These are phyloP conservation scores for Conchocele bisecta DNA, from an alignment of 2,888 invertebrate species.

Conservation along the genomic window DNA sequence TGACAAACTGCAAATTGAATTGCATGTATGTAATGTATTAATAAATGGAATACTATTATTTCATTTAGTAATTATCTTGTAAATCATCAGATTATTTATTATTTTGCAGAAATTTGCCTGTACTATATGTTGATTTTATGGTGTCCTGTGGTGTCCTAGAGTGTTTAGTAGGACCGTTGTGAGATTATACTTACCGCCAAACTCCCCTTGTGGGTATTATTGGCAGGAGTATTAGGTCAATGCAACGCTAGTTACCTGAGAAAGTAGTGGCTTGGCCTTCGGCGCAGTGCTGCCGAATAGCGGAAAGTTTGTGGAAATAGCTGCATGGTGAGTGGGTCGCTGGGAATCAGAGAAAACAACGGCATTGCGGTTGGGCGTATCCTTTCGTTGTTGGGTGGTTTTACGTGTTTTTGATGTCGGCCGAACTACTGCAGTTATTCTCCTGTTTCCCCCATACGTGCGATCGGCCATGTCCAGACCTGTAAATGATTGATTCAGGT, in stretches of 20 bases:
- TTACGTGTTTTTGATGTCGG: slow-evolving; percentile 34
- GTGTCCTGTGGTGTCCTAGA: neutral
- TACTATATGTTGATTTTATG: too few relatives aligned
- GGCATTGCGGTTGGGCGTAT: slow-evolving; percentile 48
- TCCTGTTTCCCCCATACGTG: slow-evolving; percentile 8
- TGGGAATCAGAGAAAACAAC: slow-evolving; percentile 19
- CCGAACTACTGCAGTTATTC: slow-evolving; percentile 17
- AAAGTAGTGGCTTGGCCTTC: slow-evolving; percentile 19
- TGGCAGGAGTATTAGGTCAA: too few relatives aligned
- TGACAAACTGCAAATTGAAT: too few relatives aligned
- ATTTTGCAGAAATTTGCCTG: too few relatives aligned
- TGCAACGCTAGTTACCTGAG: slow-evolving; percentile 41
- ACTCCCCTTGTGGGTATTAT: too few relatives aligned
- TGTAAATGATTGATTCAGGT: too few relatives aligned
- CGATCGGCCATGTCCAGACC: slow-evolving; percentile 26
- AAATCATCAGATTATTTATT: too few relatives aligned
- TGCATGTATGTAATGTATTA: too few relatives aligned
- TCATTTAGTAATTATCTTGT: too few relatives aligned
- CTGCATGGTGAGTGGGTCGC: neutral
- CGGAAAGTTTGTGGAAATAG: slow-evolving; percentile 60
- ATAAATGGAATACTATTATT: too few relatives aligned
- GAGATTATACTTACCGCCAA: too few relatives aligned
- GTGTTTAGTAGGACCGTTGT: slow-evolving; percentile 1
- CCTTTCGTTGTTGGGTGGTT: slow-evolving; percentile 24
- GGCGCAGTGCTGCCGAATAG: slow-evolving; percentile 58